Evolutionary conservation across 2,888 invertebrate species (phyloP).

Genomic region (Spisula subtruncata): DNA sequence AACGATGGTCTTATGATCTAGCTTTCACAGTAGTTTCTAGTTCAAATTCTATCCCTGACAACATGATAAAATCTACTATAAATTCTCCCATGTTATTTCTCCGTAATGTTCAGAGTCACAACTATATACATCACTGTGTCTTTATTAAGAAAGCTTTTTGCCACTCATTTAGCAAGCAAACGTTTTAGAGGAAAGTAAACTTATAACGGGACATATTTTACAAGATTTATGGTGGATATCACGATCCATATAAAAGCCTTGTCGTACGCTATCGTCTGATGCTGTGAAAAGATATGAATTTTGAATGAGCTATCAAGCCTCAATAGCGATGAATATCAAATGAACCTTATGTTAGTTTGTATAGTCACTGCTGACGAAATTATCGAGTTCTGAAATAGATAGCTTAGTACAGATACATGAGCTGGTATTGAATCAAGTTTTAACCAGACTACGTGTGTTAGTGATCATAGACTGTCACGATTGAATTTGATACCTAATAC

Average conservation of each 20-base stretch:
- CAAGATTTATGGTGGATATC: not conserved
- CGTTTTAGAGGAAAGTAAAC: not conserved
- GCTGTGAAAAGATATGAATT: constrained; percentile 25
- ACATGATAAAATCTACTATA: too few species aligned
- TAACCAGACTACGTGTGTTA: too few species aligned
- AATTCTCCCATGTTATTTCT: too few species aligned
- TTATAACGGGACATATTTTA: constrained; percentile 3
- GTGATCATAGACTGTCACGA: too few species aligned
- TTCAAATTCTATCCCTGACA: too few species aligned
- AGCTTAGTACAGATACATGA: not conserved
- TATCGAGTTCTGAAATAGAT: not conserved
- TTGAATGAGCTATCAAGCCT: constrained; percentile 29
- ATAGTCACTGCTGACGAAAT: constrained; percentile 1
- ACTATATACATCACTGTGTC: not conserved
- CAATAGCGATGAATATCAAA: constrained; percentile 10
- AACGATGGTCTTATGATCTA: too few species aligned
- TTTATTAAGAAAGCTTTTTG: not conserved
- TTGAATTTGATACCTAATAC: too few species aligned
- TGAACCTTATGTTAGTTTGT: not conserved
- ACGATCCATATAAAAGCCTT: constrained; percentile 12
- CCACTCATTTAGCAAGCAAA: constrained; percentile 4
- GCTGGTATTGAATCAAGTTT: too few species aligned
- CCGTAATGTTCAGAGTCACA: not conserved
- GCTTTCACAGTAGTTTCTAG: too few species aligned
- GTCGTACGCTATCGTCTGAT: constrained; percentile 5